These are phyloP conservation scores for Epinotia nisella DNA, from an alignment of 2,888 invertebrate genomes.

Conservation along the genomic window DNA sequence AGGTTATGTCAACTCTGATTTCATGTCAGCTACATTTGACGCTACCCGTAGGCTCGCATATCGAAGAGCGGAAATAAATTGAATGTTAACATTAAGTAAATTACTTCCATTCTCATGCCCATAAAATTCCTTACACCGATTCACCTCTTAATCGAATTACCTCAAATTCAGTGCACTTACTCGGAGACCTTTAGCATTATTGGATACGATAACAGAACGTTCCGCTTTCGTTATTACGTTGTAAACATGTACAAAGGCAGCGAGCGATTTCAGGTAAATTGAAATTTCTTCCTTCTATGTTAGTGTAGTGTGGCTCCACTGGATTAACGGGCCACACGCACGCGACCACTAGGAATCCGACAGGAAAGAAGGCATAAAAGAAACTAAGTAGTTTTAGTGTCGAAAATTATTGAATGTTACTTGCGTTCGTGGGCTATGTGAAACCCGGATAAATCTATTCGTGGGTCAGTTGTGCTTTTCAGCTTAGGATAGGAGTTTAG, in stretches of 20 bases:
- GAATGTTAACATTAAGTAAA: constrained; percentile 5
- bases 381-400: constrained; percentile 7
- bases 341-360: constrained; percentile 36
- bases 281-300: constrained; percentile 71
- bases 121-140: constrained; percentile 24
- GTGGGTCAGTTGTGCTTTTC: not conserved
- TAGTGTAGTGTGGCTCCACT: constrained; percentile 50
- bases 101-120: not conserved
- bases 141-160: constrained; percentile 37
- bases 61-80: not conserved
- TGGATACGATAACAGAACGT: constrained; percentile 50
- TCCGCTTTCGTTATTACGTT: constrained; percentile 58
- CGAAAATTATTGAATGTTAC: constrained; percentile 16
- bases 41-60: not conserved
- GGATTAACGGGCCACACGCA: constrained; percentile 35
- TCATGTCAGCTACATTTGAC: not conserved
- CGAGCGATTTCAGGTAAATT: constrained; percentile 69
- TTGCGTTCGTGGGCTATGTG: not conserved
- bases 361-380: constrained; percentile 21
- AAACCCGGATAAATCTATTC: not conserved
- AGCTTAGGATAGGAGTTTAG: not conserved
- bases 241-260: constrained; percentile 52
- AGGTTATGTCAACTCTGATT: not conserved
- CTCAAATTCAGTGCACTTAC: constrained; percentile 37
- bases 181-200: constrained; percentile 40